Base-by-base conservation (phyloP, 2,113 vertebrate species). In the Tricholaema leucomelas region DNA sequence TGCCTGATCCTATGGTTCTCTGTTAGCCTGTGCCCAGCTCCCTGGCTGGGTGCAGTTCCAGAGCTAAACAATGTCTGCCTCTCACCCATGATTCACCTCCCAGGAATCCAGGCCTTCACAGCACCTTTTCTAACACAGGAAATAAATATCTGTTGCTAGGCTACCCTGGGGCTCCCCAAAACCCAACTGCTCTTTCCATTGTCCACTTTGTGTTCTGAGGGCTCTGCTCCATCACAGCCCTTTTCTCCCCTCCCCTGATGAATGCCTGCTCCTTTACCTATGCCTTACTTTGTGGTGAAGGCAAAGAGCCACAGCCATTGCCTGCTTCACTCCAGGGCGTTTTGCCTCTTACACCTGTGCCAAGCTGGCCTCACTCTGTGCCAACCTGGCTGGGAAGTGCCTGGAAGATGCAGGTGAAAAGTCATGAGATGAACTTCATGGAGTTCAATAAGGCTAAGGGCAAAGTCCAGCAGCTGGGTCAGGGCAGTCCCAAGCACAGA, bases 71-170 rank as follows among this genome's bases (percentile, higher is more conserved):
- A 82, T 72, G 38, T 0, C 0, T 64, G 60, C 70, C 78, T 94
- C 91, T 76, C 23, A 61, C 65, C 79, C 35, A 42, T 94, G 96
- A 96, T 88, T 97, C 83, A 97, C 55, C 65, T 54, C 38, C 48
- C 55, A 81, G 84, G 93, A 94, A 95, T 88, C 81, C 79, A 89
- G 88, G 93, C 75, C 86, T 97, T 94, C 84, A 91, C 58, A 81
- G 67, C 67, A 95, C 84, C 85, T 94, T 92, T 95, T 95, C 85
- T 95, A 86, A 92, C 93, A 33, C 91, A 95, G 92, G 90, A 95
- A 94, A 91, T 92, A 95, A 95, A 96, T 92, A 93, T 6, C 5
- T 44, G 88, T 95, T 95, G 96, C 96, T 97, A 96, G 91, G 96
- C 64, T 94, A 94, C 93, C 72, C 69, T 63, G 23, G 5, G 72